Evolutionary conservation across 1,140 invertebrate species (phyloP).

Genomic region (Macrostomum lignano): DNA sequence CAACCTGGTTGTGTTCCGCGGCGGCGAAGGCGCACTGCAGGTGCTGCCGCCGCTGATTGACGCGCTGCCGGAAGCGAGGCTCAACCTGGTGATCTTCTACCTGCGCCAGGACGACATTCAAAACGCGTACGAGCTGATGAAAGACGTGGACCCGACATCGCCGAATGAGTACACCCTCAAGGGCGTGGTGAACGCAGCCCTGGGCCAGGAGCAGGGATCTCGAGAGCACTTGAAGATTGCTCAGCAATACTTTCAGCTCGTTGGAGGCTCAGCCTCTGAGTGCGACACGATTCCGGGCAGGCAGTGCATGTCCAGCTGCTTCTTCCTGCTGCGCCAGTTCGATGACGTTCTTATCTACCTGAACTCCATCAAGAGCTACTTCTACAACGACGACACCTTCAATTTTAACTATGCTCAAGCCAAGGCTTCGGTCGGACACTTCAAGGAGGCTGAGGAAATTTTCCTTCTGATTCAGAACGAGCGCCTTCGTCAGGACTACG

Average conservation of each 20-base stretch:
- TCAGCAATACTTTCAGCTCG: constrained; percentile 76
- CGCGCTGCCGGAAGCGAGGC: constrained; percentile 71
- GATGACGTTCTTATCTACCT: constrained; percentile 81
- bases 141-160: constrained; percentile 62
- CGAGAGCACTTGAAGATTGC: constrained; percentile 62
- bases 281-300: constrained; percentile 49
- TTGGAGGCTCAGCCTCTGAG: constrained; percentile 74
- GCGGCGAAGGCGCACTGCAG: constrained; percentile 67
- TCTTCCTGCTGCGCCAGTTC: constrained; percentile 70
- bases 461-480: constrained; percentile 42
- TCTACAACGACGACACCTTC: constrained; percentile 74
- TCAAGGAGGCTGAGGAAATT: constrained; percentile 65
- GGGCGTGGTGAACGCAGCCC: constrained; percentile 65
- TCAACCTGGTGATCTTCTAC: constrained; percentile 82
- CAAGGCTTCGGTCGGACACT: constrained; percentile 63
- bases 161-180: constrained; percentile 86
- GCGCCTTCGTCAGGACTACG: constrained; percentile 48
- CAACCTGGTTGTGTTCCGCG: constrained; percentile 66
- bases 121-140: constrained; percentile 62
- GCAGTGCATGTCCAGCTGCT: constrained; percentile 84
- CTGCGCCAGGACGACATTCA: constrained; percentile 52
- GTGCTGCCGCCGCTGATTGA: constrained; percentile 64
- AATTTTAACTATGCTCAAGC: constrained; percentile 91
- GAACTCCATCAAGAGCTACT: constrained; percentile 78
- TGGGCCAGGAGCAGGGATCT: constrained; percentile 64